Evolutionary conservation across 53 echinoderm and acorn worm species (phyloP), one percentile per base, ranked within the genome.

Genomic region (Paracentrotus lividus): DNA sequence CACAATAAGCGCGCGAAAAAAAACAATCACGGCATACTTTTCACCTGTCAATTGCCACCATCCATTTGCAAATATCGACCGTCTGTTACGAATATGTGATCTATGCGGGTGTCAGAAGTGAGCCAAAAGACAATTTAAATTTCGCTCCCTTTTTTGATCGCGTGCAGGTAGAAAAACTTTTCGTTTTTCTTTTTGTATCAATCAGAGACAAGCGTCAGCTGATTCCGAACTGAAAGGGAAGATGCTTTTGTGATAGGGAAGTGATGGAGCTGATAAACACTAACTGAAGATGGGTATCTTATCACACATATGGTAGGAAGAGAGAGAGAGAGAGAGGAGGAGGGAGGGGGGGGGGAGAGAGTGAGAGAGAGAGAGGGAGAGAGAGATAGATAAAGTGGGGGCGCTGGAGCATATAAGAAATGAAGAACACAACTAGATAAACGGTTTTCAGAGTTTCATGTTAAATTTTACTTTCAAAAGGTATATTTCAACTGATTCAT

Each of bases 251-350:
- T 45, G 47, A 24, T 81, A 16, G 16, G 13, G 26, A 23, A 15
- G 49, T n/a, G 47, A 44, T 81, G 81, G 8, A 26, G 26, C 44
- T 15, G 81, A 81, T 81, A 81, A 81, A 16, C n/a, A 27, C 36
- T 45, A 47, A 49, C 24, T n/a, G 45, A 4, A 81, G 81, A 81
- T 81, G 81, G 45, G 27, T 81, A 81, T 81, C 81, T 81, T 81
- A 81, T 81, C 26, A 44, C 81, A 45, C 81, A 81, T 81, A 81
- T 81, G 81, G 45, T 81, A 47, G 12, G 26, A 47, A 26, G 44
- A 49, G 47, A 81, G 47, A 77, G 15, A 6, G 15, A 1, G 43
- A 27, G 23, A 43, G 42, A 24, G 23, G 0, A 34, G 34, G 44
- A 77, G 42, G 42, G 20, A 72, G 34, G 34, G 24, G 15, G 16